Conservation (phyloP, 1,140 invertebrate species). For the Samia ricini region DNA sequence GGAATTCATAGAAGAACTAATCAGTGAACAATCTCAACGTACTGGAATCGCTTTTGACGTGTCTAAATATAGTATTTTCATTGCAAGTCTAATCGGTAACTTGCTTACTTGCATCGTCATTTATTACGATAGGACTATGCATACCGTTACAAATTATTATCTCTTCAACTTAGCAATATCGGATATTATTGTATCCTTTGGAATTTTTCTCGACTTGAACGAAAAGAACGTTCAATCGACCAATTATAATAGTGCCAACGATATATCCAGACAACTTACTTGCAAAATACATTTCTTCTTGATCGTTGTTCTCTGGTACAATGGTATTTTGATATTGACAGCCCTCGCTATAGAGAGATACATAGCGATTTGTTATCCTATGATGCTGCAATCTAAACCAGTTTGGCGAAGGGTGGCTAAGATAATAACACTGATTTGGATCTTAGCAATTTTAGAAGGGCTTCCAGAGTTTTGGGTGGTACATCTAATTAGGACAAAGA, state of each 20-base stretch:
- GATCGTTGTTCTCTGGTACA: constrained; percentile 49
- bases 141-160: constrained; percentile 90
- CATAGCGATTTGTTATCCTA: constrained; percentile 54
- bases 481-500: constrained; percentile 35
- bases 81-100: constrained; percentile 89
- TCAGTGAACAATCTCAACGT: constrained; percentile 25
- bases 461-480: constrained; percentile 49
- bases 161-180: constrained; percentile 92
- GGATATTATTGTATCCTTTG: neutral
- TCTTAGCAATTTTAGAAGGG: constrained; percentile 48
- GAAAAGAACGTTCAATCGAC: too few species aligned
- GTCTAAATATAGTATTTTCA: constrained; percentile 80
- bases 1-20: constrained; percentile 25
- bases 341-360: constrained; percentile 59
- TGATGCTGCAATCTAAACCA: constrained; percentile 39
- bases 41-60: constrained; percentile 24
- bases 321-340: constrained; percentile 58
- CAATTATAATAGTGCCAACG: constrained; percentile 9
- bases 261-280: constrained; percentile 30
- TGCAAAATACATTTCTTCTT: constrained; percentile 54
- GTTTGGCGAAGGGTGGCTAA: constrained; percentile 45
- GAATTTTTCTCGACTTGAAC: neutral
- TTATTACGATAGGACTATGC: constrained; percentile 86
- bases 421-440: constrained; percentile 49
- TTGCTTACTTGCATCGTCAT: constrained; percentile 91